These are phyloP conservation scores for Ganaspis brasiliensis DNA, from an alignment of 2,888 invertebrate genomes.

Conservation along the genomic window DNA sequence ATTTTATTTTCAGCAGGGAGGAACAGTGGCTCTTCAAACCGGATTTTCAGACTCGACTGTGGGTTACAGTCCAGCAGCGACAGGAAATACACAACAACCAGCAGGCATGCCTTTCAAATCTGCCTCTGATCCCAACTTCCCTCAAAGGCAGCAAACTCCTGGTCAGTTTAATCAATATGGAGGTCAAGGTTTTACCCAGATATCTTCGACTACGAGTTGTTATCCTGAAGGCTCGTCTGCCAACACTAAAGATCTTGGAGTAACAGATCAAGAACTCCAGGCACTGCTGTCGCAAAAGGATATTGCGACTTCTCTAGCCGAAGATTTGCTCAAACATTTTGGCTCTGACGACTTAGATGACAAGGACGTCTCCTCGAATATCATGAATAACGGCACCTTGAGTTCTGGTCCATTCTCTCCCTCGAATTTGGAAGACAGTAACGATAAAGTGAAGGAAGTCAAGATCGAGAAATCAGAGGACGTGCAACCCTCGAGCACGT, in stretches of 20 bases:
- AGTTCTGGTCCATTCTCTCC: constrained; percentile 83
- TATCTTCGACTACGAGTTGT: constrained; percentile 78
- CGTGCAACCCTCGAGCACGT: constrained; percentile 64
- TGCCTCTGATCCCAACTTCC: constrained; percentile 78
- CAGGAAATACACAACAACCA: constrained; percentile 80
- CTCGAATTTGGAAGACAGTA: constrained; percentile 76
- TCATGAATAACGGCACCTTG: constrained; percentile 76
- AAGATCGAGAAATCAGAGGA: constrained; percentile 68
- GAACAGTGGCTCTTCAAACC: constrained; percentile 80
- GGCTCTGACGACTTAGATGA: constrained; percentile 86
- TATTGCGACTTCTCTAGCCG: constrained; percentile 90
- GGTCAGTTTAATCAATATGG: constrained; percentile 70
- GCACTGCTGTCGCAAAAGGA: constrained; percentile 89
- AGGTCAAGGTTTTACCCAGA: constrained; percentile 79
- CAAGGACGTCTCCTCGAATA: constrained; percentile 76
- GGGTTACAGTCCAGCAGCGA: constrained; percentile 78
- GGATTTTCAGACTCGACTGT: constrained; percentile 81
- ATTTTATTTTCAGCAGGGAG: constrained; percentile 79
- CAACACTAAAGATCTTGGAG: constrained; percentile 80
- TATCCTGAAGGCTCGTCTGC: constrained; percentile 75
- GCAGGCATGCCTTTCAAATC: constrained; percentile 82
- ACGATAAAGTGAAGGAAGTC: constrained; percentile 78
- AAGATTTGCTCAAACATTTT: constrained; percentile 93
- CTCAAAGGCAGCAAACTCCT: constrained; percentile 63
- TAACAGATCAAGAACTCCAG: constrained; percentile 88